Percentiles rank a stretch among this genome's conserved stretches.
Conservation (phyloP, 1,140 invertebrate genomes). For the Temnothorax curvispinosus region DNA sequence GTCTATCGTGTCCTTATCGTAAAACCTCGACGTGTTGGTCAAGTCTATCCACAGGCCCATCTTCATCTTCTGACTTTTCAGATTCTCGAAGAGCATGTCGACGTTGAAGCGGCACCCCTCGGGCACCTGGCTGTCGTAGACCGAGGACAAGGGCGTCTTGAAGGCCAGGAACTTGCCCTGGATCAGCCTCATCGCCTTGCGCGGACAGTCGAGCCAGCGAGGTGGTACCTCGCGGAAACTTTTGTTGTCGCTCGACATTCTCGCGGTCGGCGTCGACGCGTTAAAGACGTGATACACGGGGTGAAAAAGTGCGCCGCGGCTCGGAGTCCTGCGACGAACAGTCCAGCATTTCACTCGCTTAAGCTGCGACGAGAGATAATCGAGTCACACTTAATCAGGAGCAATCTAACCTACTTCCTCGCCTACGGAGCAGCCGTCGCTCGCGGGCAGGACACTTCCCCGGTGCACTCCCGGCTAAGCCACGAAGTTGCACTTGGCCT, state of each 20-base stretch:
- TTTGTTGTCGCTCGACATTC: conserved; percentile 73
- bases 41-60: conserved; percentile 98
- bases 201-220: conserved; percentile 96
- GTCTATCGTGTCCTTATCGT: conserved; percentile 93
- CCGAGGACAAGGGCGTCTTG: conserved; percentile 94
- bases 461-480: neutral
- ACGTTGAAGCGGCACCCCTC: conserved; percentile 93
- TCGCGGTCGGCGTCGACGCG: neutral
- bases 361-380: neutral
- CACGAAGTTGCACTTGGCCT: neutral
- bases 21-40: conserved; percentile 98
- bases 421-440: neutral
- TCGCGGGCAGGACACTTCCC: neutral
- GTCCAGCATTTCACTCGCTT: neutral
- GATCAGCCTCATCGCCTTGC: conserved; percentile 92
- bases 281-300: neutral
- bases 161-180: conserved; percentile 95
- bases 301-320: neutral
- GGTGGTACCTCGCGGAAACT: conserved; percentile 90
- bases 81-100: conserved; percentile 92
- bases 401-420: conserved; percentile 26
- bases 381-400: too few species aligned
- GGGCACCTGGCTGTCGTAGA: conserved; percentile 93
- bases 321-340: neutral
- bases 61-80: conserved; percentile 92